Base-by-base conservation (phyloP, 2,113 vertebrate species). In the Suncus etruscus region DNA sequence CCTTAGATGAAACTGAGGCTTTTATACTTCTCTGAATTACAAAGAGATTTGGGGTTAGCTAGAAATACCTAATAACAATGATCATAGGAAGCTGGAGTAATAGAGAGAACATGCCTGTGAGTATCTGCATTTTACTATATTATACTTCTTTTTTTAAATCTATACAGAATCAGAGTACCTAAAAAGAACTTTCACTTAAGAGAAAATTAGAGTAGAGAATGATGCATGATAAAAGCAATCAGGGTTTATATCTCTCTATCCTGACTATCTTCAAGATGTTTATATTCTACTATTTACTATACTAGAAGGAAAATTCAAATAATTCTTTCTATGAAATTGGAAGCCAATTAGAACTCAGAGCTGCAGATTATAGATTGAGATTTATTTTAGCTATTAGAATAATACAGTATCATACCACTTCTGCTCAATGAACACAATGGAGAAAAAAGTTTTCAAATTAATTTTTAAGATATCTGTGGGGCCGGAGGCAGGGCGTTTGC, bases 341-440 rank as follows among this genome's bases (percentile, higher is more conserved):
- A 45, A 18, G 45, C 50, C 11, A 63, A 87, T 45, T 39, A 81
- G 61, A 48, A 31, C 86, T 73, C 65, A 82, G 22, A 15, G 48
- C 61, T 47, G 11, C 25, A 61, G 74, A 78, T 20, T 72, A 31
- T 27, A 75, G 31, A 31, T 27, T 7, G 27, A 92, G 15, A 48
- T 7, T 15, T 65, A 45, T 9, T 51, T 11, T 69, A 70, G 15
- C 20, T n/a, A 63, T 74, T 12, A 39, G 54, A 86, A 39, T 58
- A 69, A 8, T 45, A 76, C 29, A 48, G 22, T 39, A 82, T 32
- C 51, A 70, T 72, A 54, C n/a, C 16, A 8, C 25, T 12, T 83
- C 45, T 51, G 78, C 31, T 79, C 68, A 85, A 91, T 27, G 72
- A 80, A 63, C 27, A 92, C 77, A 82, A 75, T 80, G 29, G 10